phyloP scores from a whole-genome alignment of 2,113 vertebrate species.

The Empidonax traillii region DNA sequence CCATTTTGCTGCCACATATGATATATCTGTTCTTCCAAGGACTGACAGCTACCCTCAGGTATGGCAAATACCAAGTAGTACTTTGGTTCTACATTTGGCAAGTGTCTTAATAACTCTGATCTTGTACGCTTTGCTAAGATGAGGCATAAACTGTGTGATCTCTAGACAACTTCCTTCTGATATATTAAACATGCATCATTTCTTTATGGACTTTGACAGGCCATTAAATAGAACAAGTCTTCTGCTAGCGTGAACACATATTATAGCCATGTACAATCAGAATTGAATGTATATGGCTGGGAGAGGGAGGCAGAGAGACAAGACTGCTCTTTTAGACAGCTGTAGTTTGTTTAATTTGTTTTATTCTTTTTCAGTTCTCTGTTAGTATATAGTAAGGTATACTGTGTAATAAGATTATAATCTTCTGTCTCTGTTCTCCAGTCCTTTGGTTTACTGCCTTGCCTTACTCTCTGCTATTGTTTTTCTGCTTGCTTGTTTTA shows the following conservation, averaged over 20 bases:
- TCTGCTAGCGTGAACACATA: not conserved
- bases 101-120: not conserved
- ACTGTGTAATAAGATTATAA: not conserved
- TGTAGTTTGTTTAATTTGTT: not conserved
- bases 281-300: not conserved
- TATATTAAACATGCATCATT: not conserved
- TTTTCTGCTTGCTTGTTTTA: not conserved
- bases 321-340: not conserved
- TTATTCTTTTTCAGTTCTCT: not conserved
- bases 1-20: slow-evolving; percentile 94
- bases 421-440: not conserved
- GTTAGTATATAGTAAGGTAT: not conserved
- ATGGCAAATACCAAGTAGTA: slow-evolving; percentile 13
- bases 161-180: not conserved
- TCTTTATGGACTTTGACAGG: not conserved
- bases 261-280: not conserved
- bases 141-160: not conserved
- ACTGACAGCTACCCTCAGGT: slow-evolving; percentile 95
- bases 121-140: not conserved
- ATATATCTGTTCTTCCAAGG: slow-evolving; percentile 92
- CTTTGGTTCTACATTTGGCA: not conserved
- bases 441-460: not conserved
- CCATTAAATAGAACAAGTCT: not conserved
- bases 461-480: not conserved
- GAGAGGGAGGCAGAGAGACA: not conserved